A percentile compares a stretch with the other conserved stretches of the same genome.
Evolutionary conservation across 2,113 vertebrate species (phyloP).

Genomic region (Lepisosteus oculatus): DNA sequence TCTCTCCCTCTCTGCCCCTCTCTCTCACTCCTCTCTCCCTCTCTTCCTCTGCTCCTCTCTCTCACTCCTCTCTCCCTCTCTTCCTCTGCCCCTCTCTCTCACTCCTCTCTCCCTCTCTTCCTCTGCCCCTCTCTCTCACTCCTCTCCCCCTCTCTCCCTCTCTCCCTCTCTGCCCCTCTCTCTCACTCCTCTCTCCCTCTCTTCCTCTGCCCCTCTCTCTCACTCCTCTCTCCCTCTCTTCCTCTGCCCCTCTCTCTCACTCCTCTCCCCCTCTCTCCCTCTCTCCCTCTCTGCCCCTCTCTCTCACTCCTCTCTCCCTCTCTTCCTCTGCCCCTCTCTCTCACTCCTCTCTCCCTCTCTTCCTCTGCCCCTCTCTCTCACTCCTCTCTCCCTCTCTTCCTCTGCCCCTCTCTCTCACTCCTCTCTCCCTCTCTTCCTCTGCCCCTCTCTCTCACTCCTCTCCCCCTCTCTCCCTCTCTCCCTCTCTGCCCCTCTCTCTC

Average conservation of each 20-base stretch:
- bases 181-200: no score
- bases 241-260: background rate
- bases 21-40: background rate
- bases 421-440: background rate
- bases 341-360: background rate
- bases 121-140: background rate
- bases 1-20: background rate
- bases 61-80: no score
- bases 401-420: background rate
- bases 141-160: background rate
- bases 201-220: background rate
- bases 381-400: background rate
- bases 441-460: background rate
- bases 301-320: no score
- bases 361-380: background rate
- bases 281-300: background rate
- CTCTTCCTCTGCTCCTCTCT: background rate
- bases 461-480: background rate
- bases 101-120: slow-evolving; percentile 3
- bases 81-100: background rate
- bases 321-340: background rate
- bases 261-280: background rate
- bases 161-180: background rate
- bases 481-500: background rate
- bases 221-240: slow-evolving; percentile 1